Base-by-base conservation (phyloP, 2,113 vertebrate genomes). In the Ptychochromis oligacanthus region DNA sequence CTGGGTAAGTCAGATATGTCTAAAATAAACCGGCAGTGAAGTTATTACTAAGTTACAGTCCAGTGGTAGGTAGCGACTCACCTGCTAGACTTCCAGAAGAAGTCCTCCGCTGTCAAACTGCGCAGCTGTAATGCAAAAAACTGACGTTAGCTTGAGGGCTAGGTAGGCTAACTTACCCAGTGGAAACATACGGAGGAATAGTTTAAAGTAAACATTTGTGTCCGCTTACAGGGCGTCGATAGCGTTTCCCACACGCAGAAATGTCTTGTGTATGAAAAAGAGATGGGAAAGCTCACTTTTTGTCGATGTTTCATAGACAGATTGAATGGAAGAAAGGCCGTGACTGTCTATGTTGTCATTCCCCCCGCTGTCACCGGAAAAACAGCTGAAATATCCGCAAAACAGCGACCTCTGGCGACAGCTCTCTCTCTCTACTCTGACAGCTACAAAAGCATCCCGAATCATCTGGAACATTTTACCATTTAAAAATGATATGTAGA, bases 101-200 rank as follows among this genome's bases (percentile, higher is more conserved):
- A 76, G 65, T 70, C 72, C n/a, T 24, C 64, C 4, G 20, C 18
- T 88, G 76, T 64, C 36, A 81, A 87, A 92, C 85, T 92, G 72
- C 92, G 90, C 80, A 92, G 90, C 43, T 75, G 58, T 56, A 65
- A 56, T 24, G 55, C 61, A 57, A 31, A n/a, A 83, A 82, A 64
- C 81, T 85, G 81, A 75, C 74, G 75, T 91, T 92, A 93, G 91
- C 92, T 82, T 18, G 2, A 14, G 7, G 13, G 91, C 94, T 94
- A 92, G 13, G 15, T 82, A 20, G 49, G 91, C 86, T 92, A 88
- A 75, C 77, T 75, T 77, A 81, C 52, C 80, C 15, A 36, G 24
- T 57, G 40, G 49, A 79, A 81, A 78, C 24, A 36, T 0, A 57
- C 20, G 26, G 7, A 14, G 36, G 3, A 26, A 46, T 4, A 15